These are phyloP conservation scores for Amblyraja radiata DNA, from an alignment of 2,797 vertebrate species.

Conservation along the genomic window DNA sequence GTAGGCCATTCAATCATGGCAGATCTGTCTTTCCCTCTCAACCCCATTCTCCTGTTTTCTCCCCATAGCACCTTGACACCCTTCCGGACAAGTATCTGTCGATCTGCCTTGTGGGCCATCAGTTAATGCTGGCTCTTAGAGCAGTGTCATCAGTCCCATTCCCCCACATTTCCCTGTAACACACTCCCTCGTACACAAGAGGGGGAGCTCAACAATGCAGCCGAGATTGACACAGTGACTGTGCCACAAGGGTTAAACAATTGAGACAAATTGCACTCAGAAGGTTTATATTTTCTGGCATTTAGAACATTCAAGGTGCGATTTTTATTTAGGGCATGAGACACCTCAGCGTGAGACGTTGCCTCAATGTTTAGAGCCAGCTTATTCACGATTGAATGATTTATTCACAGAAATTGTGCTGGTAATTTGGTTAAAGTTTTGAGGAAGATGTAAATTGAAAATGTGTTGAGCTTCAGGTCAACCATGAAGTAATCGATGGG, in stretches of 20 bases:
- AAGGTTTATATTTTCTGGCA: background rate
- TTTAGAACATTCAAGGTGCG: background rate
- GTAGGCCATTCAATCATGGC: too few species aligned
- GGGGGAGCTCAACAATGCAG: too few species aligned
- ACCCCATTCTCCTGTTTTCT: too few species aligned
- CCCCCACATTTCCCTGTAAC: too few species aligned
- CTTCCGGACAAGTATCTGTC: too few species aligned
- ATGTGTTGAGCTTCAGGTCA: background rate
- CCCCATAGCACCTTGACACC: too few species aligned
- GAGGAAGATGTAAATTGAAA: background rate
- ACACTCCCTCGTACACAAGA: too few species aligned
- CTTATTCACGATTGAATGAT: background rate
- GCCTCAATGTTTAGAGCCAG: background rate
- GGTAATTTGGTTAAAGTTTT: background rate
- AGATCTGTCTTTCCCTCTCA: too few species aligned
- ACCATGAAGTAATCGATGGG: background rate
- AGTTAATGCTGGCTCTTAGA: too few species aligned
- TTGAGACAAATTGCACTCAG: background rate
- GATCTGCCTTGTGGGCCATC: too few species aligned
- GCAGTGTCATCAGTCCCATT: too few species aligned
- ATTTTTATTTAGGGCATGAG: background rate
- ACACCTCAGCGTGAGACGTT: background rate
- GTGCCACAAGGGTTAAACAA: background rate
- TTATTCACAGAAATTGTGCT: background rate
- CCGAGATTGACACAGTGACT: background rate